Evolutionary conservation across 1,140 invertebrate species (phyloP).

Genomic region (Propsilocerus akamusi): DNA sequence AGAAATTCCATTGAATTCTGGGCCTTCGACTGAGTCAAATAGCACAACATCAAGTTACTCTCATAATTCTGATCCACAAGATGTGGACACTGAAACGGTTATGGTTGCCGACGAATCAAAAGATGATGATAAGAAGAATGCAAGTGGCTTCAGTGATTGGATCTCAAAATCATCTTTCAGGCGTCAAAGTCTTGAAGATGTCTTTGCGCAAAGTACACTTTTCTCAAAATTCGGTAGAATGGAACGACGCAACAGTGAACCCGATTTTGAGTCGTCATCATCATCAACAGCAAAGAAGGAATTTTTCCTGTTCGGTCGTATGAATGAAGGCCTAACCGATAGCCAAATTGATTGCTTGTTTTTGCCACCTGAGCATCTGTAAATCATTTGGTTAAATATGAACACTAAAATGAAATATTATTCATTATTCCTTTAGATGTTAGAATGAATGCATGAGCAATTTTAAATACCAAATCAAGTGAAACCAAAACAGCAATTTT

Average conservation of each 20-base stretch:
- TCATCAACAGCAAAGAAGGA: neutral
- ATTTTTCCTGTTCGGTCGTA: neutral
- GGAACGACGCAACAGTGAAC: slow-evolving; percentile 22
- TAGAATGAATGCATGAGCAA: no score
- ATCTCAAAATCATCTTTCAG: slow-evolving; percentile 28
- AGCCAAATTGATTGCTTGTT: neutral
- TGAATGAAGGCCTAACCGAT: neutral
- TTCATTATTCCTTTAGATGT: no score
- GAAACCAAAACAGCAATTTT: no score
- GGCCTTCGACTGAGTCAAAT: slow-evolving; percentile 18
- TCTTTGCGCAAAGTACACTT: slow-evolving; percentile 32
- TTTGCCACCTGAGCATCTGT: neutral
- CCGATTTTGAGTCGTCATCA: slow-evolving; percentile 12
- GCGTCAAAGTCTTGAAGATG: slow-evolving; percentile 41
- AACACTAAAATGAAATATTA: no score
- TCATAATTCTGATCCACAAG: slow-evolving; percentile 16
- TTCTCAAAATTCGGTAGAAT: slow-evolving; percentile 22
- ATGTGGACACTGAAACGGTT: slow-evolving; percentile 12
- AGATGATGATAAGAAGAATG: slow-evolving; percentile 11
- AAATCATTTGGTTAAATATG: no score
- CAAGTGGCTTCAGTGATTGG: slow-evolving; percentile 26
- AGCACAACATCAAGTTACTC: slow-evolving; percentile 24
- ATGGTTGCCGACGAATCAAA: slow-evolving; percentile 14
- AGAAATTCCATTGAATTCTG: slow-evolving; percentile 13
- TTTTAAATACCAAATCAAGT: no score